Conservation (phyloP, 2,888 invertebrate species). For the Chromoteleia sp. region DNA sequence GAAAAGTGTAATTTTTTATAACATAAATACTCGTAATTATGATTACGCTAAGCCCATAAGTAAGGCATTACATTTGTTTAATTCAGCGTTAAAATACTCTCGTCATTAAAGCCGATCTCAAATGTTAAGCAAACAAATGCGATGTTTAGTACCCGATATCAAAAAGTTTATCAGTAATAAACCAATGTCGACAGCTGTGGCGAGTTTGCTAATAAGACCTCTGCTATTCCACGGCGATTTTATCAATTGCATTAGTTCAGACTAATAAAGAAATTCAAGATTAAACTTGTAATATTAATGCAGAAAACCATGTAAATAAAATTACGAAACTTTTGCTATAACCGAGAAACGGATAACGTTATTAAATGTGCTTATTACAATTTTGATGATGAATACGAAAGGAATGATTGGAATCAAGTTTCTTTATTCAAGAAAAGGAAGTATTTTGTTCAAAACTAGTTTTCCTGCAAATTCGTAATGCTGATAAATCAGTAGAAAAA, state of each 20-base stretch:
- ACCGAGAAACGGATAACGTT: too few relatives aligned
- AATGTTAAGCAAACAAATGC: background rate
- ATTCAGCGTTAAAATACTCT: too few relatives aligned
- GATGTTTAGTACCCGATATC: background rate
- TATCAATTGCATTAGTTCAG: background rate
- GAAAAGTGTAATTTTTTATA: background rate
- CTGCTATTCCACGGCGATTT: background rate
- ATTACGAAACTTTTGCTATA: too few relatives aligned
- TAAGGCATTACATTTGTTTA: background rate
- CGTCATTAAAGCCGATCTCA: background rate
- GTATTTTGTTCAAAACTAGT: too few relatives aligned
- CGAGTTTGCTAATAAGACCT: background rate
- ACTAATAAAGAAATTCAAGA: background rate
- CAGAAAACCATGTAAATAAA: too few relatives aligned
- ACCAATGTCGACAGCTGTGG: background rate
- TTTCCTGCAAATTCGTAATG: too few relatives aligned
- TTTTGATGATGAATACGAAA: too few relatives aligned
- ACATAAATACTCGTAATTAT: background rate
- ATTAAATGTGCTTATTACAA: too few relatives aligned
- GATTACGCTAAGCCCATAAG: background rate
- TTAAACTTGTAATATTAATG: background rate
- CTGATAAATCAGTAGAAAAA: too few relatives aligned
- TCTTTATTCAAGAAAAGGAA: too few relatives aligned
- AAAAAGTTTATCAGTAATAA: conserved; percentile 8
- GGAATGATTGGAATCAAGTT: too few relatives aligned